Evolutionary conservation across 2,888 invertebrate species (phyloP).

Genomic region (Xanthia togata): DNA sequence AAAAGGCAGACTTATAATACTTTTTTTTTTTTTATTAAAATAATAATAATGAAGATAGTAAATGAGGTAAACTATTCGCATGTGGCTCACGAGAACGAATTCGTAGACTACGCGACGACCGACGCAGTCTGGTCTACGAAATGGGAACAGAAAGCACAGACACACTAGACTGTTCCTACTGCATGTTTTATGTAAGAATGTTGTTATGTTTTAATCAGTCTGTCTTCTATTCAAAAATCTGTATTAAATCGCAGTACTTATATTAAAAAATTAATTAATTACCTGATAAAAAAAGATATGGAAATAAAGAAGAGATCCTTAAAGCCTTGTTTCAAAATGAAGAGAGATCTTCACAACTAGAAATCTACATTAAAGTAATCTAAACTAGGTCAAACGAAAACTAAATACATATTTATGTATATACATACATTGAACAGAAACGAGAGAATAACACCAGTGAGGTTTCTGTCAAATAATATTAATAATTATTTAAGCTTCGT

Average conservation of each 20-base stretch:
- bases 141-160: not conserved
- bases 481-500: too few relatives aligned
- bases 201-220: not conserved
- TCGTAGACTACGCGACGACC: not conserved
- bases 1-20: not conserved
- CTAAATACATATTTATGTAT: constrained; percentile 29
- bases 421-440: constrained; percentile 45
- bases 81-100: constrained; percentile 3
- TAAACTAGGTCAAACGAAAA: constrained; percentile 48
- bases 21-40: too few relatives aligned
- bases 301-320: not conserved
- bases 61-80: not conserved
- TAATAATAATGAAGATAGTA: not conserved
- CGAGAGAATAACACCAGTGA: constrained; percentile 14
- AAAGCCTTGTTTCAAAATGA: not conserved
- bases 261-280: too few relatives aligned
- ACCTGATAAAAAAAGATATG: not conserved
- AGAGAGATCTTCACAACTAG: constrained; percentile 10
- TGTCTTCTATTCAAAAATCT: too few relatives aligned
- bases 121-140: not conserved
- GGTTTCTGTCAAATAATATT: constrained; percentile 36
- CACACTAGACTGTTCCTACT: not conserved
- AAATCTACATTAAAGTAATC: constrained; percentile 28
- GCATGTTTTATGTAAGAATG: not conserved
- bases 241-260: not conserved